Base-by-base conservation (phyloP, 2,113 vertebrate species). In the Kryptolebias marmoratus region DNA sequence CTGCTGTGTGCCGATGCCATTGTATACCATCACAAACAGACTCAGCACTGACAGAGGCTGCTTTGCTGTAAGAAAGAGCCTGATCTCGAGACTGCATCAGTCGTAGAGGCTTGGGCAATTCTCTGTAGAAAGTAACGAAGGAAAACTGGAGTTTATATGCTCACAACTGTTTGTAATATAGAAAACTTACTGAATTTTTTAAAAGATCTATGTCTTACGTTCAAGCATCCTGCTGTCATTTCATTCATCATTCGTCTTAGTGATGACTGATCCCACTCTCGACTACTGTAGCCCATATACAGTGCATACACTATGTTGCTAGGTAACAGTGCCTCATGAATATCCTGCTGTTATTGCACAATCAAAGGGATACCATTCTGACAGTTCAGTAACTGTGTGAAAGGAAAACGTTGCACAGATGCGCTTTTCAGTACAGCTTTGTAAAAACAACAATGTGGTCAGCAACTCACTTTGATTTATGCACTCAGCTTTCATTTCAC, bases 301-400 rank as follows among this genome's bases (percentile, higher is more conserved):
- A 55, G 64, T 28, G 53, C 72, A 80, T 82, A 83, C 74, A 59
- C 71, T 80, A 83, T 80, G 92, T 91, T 93, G 91, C 91, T 92
- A 92, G 88, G 90, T 87, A 91, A 91, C 89, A 85, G 85, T 16
- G 68, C 18, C 80, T 84, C 76, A 73, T 84, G 77, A 86, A 87
- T 86, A 88, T 75, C 81, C 73, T 65, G 73, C 73, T 72, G 64
- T 82, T 62, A 69, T 71, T 78, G 65, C 72, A 76, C 73, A 83
- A 87, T 89, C 84, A 89, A 85, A 88, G 75, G 53, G 78, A 49
- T 66, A 47, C 80, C 61, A 52, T 59, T 78, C 63, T 64, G 77
- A 79, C 63, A 64, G 77, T 77, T 78, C 66, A 80, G 39, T 64
- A 45, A 52, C 36, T 55, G 71, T 5, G 15, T 68, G 56, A 82